Conservation (phyloP, 2,113 vertebrate species). For the Heterochromis multidens region DNA sequence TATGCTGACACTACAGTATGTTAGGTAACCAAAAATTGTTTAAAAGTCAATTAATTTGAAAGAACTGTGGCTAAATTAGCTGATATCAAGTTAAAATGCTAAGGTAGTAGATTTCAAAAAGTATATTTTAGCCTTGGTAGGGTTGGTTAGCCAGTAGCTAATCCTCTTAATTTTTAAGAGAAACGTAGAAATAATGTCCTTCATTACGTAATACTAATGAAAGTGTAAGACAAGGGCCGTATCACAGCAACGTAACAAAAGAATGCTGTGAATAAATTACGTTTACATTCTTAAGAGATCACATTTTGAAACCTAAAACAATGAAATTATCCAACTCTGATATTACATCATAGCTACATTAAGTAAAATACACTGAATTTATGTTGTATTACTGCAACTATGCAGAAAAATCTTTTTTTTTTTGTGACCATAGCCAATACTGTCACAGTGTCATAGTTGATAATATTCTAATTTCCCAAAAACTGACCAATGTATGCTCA, state of each 20-base stretch:
- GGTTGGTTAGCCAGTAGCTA: not conserved
- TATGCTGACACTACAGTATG: not conserved
- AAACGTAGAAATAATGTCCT: not conserved
- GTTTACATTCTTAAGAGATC: not conserved
- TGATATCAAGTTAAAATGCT: not conserved
- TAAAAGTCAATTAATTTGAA: not conserved
- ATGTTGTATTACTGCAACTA: no score
- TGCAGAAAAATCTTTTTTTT: no score
- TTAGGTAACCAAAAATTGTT: not conserved
- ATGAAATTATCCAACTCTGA: not conserved
- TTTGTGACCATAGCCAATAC: no score
- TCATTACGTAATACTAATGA: not conserved
- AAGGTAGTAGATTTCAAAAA: not conserved
- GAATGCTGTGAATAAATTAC: not conserved
- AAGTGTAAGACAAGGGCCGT: not conserved
- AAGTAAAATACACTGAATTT: no score
- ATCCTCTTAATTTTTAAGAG: not conserved
- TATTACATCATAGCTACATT: not conserved
- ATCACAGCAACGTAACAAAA: not conserved
- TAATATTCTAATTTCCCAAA: not conserved
- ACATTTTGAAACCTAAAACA: not conserved
- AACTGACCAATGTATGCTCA: not conserved
- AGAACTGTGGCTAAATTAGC: no score
- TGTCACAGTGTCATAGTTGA: no score
- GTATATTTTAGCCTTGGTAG: not conserved